Evolutionary conservation across 2,113 vertebrate genomes (phyloP), one percentile per base, ranked within the genome.

Genomic region (Barnardius zonarius): DNA sequence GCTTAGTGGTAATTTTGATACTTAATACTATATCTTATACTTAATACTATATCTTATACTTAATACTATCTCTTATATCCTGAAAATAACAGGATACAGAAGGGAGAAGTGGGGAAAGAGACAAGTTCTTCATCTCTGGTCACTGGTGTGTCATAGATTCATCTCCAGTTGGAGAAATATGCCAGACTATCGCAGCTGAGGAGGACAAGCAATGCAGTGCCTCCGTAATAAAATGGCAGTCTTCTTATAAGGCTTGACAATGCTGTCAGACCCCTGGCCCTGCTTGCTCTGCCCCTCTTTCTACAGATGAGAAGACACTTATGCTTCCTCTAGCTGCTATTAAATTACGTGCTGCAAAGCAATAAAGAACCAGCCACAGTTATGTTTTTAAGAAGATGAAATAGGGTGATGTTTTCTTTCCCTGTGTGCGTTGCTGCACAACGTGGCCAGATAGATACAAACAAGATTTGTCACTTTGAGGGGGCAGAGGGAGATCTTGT

Each of bases 391-490:
- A 83, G 57, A 86, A 86, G 39, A 76, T 16, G 5, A 74, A 87
- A 43, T 23, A 41, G n/a, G 12, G 5, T 87, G 31, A 69, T 73
- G 25, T 87, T 86, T 96, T 86, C 48, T 84, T 95, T 94, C 52
- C 44, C 41, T 0, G 0, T 52, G 54, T 52, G 12, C 0, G 1
- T 86, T 93, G 77, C 91, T 84, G 57, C 69, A 89, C 28, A 94
- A 57, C 74, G 54, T 27, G 1, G 1, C 41, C 62, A 20, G 37
- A 88, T 23, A 92, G 37, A 80, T 20, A 91, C 52, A 93, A 93
- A 95, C 66, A 90, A 79, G 77, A 72, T 84, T 91, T 96, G 57
- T 91, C 83, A 82, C 44, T 72, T 80, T 62, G 39, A 94, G 31
- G n/a, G 39, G 70, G 37, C 37, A 91, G 77, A 87, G 25, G 10